phyloP scores from a whole-genome alignment of 2,888 invertebrate genomes.

The Trachelus tabidus region DNA sequence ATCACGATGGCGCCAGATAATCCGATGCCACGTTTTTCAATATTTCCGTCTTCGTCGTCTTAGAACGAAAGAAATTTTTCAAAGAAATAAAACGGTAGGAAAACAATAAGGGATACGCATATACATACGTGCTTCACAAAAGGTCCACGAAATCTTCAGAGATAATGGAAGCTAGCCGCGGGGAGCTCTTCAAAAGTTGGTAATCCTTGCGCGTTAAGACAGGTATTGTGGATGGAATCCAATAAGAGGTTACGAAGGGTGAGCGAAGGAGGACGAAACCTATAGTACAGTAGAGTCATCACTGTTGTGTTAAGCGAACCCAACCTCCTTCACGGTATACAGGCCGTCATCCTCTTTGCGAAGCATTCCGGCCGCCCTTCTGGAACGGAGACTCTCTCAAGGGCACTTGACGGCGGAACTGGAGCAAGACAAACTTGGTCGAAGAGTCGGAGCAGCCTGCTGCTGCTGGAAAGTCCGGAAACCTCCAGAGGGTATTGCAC shows the following conservation, averaged over 20 bases:
- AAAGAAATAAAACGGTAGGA: not conserved
- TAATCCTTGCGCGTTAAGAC: conserved; percentile 14
- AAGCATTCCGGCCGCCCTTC: conserved; percentile 5
- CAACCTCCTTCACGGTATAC: conserved; percentile 18
- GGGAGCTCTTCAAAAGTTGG: not conserved
- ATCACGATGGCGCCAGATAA: not conserved
- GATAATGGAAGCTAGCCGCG: not conserved
- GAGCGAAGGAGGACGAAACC: conserved; percentile 2
- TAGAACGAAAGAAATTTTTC: not conserved
- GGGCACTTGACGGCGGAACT: conserved; percentile 46
- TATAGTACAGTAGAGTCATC: conserved; percentile 2
- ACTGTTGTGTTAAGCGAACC: conserved; percentile 28
- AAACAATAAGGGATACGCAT: not conserved
- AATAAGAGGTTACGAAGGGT: conserved; percentile 41
- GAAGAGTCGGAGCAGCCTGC: conserved; percentile 9
- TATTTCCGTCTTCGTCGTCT: not conserved
- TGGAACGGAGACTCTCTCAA: conserved; percentile 32
- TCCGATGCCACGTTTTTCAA: not conserved
- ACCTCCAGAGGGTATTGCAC: conserved; percentile 2
- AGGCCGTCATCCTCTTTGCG: conserved; percentile 29
- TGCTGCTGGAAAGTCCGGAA: conserved; percentile 6
- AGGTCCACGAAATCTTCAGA: not conserved
- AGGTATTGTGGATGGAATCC: conserved; percentile 39
- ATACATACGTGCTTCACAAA: not conserved
- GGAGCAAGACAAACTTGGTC: conserved; percentile 42